Evolutionary conservation across 2,113 vertebrate species (phyloP).

Genomic region (Zosterops japonicus): DNA sequence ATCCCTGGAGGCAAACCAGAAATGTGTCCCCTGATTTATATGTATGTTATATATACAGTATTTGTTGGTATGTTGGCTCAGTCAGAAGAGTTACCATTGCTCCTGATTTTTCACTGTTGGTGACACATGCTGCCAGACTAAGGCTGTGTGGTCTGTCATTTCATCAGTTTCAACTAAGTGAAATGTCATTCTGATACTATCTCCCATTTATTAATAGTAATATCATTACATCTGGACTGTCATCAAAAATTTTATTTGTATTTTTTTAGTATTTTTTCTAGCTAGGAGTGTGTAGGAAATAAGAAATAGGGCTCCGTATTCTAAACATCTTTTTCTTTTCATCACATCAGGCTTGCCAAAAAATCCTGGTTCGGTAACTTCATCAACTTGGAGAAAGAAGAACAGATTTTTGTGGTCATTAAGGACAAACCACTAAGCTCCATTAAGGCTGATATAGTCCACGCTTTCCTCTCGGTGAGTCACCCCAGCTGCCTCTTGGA

Average conservation of each 20-base stretch:
- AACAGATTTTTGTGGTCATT: conserved; percentile 98
- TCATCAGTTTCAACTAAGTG: background rate
- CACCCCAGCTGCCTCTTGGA: background rate
- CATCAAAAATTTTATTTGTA: background rate
- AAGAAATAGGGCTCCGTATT: background rate
- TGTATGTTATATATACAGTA: background rate
- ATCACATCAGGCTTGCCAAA: conserved; percentile 90
- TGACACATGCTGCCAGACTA: background rate
- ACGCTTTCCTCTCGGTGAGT: conserved; percentile 97
- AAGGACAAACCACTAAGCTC: conserved; percentile 98
- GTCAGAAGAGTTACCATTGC: background rate
- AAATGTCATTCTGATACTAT: background rate
- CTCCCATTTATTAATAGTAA: background rate
- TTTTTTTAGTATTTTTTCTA: background rate
- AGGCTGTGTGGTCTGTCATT: background rate
- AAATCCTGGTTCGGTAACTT: conserved; percentile 99
- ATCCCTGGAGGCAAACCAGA: background rate
- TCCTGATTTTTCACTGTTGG: background rate
- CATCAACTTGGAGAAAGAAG: conserved; percentile 97
- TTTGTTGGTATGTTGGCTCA: background rate
- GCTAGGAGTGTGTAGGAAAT: background rate
- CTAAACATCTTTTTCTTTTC: conserved; percentile 10
- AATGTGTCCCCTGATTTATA: background rate
- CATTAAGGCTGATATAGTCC: conserved; percentile 98
- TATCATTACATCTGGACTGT: background rate